These are phyloP conservation scores for Stenolophus ochropezus DNA, from an alignment of 2,888 invertebrate species.

Conservation along the genomic window DNA sequence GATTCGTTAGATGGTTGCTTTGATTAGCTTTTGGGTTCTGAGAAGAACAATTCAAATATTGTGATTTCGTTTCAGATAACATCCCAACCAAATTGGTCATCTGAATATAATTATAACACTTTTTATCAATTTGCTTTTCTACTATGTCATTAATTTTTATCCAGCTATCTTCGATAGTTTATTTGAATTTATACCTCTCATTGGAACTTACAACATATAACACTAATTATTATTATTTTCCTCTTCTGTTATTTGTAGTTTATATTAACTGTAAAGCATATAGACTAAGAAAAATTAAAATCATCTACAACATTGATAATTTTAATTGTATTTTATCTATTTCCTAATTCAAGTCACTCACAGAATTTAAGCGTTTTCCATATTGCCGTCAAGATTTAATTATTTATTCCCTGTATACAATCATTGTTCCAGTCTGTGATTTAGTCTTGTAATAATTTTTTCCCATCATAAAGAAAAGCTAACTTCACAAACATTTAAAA, in stretches of 20 bases:
- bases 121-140: conserved; percentile 22
- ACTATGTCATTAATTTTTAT: conserved; percentile 25
- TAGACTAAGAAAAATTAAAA: too few relatives aligned
- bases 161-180: not conserved
- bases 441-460: too few relatives aligned
- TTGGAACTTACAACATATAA: not conserved
- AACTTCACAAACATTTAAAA: too few relatives aligned
- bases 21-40: conserved; percentile 38
- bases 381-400: too few relatives aligned
- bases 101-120: conserved; percentile 39
- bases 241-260: not conserved
- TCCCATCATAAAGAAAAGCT: too few relatives aligned
- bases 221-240: not conserved
- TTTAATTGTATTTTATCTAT: too few relatives aligned
- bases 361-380: too few relatives aligned
- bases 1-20: conserved; percentile 41
- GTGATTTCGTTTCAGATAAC: conserved; percentile 14
- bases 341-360: too few relatives aligned
- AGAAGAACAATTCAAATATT: conserved; percentile 44
- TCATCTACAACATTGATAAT: too few relatives aligned
- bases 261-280: too few relatives aligned
- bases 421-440: too few relatives aligned
- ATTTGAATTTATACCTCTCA: not conserved
- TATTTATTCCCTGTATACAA: too few relatives aligned
- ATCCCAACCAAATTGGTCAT: not conserved